Percentiles rank a stretch among this genome's conserved stretches.
These are phyloP conservation scores for Leptopilina boulardi DNA, from an alignment of 1,140 invertebrate genomes.

Conservation along the genomic window DNA sequence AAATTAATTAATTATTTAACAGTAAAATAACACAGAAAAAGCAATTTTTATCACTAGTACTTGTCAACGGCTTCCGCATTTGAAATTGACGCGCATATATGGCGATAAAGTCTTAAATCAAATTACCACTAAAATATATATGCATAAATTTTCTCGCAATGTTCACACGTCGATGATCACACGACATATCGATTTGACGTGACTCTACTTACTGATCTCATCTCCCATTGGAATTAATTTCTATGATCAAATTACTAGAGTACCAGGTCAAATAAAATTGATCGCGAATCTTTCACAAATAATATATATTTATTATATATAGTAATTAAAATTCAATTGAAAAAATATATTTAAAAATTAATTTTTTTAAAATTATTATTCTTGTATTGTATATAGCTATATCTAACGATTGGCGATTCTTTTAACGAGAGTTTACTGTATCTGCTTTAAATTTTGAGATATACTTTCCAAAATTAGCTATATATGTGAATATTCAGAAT, in stretches of 20 bases:
- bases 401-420: no score
- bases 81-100: not conserved
- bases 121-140: constrained; percentile 15
- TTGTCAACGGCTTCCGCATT: not conserved
- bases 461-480: no score
- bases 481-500: no score
- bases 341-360: not conserved
- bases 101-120: not conserved
- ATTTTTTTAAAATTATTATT: no score
- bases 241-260: not conserved
- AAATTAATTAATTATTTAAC: no score
- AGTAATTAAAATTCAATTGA: not conserved
- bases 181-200: not conserved
- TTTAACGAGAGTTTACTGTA: no score
- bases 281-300: not conserved
- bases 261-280: constrained; percentile 9
- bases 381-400: no score
- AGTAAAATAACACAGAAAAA: no score
- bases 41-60: no score
- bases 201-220: not conserved
- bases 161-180: not conserved
- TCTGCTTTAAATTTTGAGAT: no score
- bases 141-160: not conserved
- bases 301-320: not conserved
- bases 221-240: not conserved